phyloP scores from a whole-genome alignment of 2,888 invertebrate species.

The Amorpha juglandis region DNA sequence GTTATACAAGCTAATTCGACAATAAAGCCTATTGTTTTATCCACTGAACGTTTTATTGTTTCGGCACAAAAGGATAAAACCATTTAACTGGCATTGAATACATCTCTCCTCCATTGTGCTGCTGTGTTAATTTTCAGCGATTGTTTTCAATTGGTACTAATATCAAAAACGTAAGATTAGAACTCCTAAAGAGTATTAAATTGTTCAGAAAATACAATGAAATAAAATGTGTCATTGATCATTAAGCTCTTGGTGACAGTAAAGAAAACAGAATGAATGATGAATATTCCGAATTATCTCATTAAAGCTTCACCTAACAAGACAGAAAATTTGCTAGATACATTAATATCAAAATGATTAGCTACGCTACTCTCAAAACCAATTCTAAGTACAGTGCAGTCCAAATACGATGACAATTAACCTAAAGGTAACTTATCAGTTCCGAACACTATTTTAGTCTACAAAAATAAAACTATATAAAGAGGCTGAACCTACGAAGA shows the following conservation, averaged over 20 bases:
- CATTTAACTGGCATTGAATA: constrained; percentile 7
- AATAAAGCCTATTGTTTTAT: constrained; percentile 9
- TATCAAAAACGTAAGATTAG: not conserved
- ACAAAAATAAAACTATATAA: not conserved
- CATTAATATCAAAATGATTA: too few relatives aligned
- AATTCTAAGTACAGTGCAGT: too few relatives aligned
- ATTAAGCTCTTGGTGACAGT: too few relatives aligned
- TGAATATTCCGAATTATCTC: too few relatives aligned
- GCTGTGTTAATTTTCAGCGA: constrained; percentile 1
- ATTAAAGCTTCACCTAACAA: too few relatives aligned
- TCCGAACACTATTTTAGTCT: too few relatives aligned
- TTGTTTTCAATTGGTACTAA: not conserved
- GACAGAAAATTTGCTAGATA: too few relatives aligned
- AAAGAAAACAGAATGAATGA: too few relatives aligned
- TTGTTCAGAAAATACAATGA: not conserved
- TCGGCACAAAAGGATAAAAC: constrained; percentile 12
- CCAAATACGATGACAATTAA: too few relatives aligned
- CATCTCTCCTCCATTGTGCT: not conserved
- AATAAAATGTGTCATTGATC: too few relatives aligned
- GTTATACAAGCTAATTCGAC: constrained; percentile 10
- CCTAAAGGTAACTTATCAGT: too few relatives aligned
- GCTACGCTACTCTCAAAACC: too few relatives aligned
- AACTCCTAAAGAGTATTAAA: not conserved
- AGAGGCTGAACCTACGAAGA: not conserved
- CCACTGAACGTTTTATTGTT: constrained; percentile 12